Percentiles rank a stretch among this genome's conserved stretches.
Evolutionary conservation across 2,888 invertebrate genomes (phyloP).

Genomic region (Megastigmus dorsalis): DNA sequence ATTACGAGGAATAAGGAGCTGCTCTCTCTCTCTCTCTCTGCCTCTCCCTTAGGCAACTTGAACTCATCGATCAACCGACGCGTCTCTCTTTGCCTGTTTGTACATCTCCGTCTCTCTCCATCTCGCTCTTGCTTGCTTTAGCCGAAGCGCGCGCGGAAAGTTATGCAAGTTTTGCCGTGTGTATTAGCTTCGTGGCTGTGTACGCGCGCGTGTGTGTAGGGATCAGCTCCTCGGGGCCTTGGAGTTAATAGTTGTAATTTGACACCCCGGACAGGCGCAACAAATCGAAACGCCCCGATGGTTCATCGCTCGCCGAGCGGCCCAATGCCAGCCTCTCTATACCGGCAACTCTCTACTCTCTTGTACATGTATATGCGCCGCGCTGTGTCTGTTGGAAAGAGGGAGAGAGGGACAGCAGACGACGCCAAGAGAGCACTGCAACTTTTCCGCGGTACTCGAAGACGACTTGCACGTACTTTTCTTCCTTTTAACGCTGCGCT

Average conservation of each 20-base stretch:
- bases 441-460: no score
- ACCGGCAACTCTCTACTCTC: no score
- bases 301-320: neutral
- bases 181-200: no score
- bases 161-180: conserved; percentile 11
- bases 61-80: conserved; percentile 43
- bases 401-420: no score
- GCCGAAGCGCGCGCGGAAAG: neutral
- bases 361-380: no score
- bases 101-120: neutral
- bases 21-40: neutral
- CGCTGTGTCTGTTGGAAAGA: no score
- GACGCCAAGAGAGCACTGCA: no score
- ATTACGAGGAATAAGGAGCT: conserved; percentile 34
- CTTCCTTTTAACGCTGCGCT: neutral
- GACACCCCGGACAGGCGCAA: conserved; percentile 29
- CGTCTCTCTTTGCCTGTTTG: conserved; percentile 4
- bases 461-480: no score
- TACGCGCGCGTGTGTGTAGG: neutral
- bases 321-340: no score
- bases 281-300: conserved; percentile 14
- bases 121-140: neutral
- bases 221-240: no score
- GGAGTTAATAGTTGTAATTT: conserved; percentile 46
- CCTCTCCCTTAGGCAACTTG: neutral